Evolutionary conservation across 1,140 invertebrate species (phyloP).

Genomic region (Rhynchophorus ferrugineus): DNA sequence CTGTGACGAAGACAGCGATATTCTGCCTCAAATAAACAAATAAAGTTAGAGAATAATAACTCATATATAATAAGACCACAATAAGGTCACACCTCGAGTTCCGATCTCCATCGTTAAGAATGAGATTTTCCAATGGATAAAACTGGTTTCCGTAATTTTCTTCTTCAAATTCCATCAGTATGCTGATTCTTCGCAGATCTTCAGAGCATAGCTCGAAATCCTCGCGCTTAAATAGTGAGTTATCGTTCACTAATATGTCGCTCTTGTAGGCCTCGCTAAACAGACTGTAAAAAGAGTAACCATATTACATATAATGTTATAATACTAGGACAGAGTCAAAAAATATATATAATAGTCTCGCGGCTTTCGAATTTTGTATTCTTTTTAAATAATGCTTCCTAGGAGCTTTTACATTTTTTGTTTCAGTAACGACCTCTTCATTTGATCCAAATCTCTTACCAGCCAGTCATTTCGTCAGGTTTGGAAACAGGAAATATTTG

Average conservation of each 20-base stretch:
- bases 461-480: too few relatives aligned
- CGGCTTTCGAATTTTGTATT: too few relatives aligned
- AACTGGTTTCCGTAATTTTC: conserved; percentile 9
- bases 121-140: conserved; percentile 13
- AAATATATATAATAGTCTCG: too few relatives aligned
- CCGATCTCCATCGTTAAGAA: conserved; percentile 7
- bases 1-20: conserved; percentile 17
- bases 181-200: conserved; percentile 22
- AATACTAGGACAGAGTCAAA: too few relatives aligned
- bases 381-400: too few relatives aligned
- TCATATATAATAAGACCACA: not conserved
- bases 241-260: conserved; percentile 22
- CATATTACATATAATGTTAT: not conserved
- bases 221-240: conserved; percentile 17
- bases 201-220: conserved; percentile 27
- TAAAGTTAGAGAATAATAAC: not conserved
- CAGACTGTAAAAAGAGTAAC: conserved; percentile 18
- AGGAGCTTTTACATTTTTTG: too few relatives aligned
- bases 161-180: conserved; percentile 32
- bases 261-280: conserved; percentile 26
- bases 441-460: too few relatives aligned
- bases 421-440: too few relatives aligned
- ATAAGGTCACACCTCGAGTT: conserved; percentile 11
- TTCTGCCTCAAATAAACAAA: conserved; percentile 5
- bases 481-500: too few relatives aligned